These are phyloP conservation scores for Nyctibius bracteatus DNA, from an alignment of 2,113 vertebrate genomes.

Conservation along the genomic window DNA sequence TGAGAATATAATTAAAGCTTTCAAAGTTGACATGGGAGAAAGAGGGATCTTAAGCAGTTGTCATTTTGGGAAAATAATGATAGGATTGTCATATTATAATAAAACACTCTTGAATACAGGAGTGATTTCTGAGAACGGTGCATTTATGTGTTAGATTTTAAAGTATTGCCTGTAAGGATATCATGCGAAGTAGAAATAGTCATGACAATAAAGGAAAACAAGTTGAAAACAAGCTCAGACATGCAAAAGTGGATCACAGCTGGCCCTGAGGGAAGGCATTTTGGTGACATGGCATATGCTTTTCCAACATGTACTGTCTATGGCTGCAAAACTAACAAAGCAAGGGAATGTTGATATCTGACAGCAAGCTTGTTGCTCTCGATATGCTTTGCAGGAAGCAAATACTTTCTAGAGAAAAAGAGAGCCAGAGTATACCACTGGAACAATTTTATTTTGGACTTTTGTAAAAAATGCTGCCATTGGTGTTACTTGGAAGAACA, in stretches of 20 bases:
- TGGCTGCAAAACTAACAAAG: not conserved
- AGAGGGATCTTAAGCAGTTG: not conserved
- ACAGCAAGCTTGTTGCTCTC: not conserved
- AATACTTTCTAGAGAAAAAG: not conserved
- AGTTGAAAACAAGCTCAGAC: not conserved
- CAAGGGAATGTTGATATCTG: not conserved
- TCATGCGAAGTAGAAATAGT: not conserved
- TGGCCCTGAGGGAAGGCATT: not conserved
- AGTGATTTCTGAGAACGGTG: not conserved
- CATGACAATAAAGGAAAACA: not conserved
- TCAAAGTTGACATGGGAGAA: not conserved
- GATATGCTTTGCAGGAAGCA: not conserved
- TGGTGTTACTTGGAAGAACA: not conserved
- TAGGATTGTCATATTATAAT: not conserved
- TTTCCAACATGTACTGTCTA: not conserved
- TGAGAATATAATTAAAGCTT: slow-evolving; percentile 25
- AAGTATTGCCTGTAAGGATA: not conserved
- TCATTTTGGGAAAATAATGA: not conserved
- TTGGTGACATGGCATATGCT: not conserved
- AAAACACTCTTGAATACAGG: not conserved
- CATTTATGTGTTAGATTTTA: not conserved
- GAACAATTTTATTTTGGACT: not conserved
- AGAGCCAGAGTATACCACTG: not conserved
- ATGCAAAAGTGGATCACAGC: not conserved
- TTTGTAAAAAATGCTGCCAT: not conserved